phyloP scores from a whole-genome alignment of 1,140 invertebrate species.

The Papilio helenus region DNA sequence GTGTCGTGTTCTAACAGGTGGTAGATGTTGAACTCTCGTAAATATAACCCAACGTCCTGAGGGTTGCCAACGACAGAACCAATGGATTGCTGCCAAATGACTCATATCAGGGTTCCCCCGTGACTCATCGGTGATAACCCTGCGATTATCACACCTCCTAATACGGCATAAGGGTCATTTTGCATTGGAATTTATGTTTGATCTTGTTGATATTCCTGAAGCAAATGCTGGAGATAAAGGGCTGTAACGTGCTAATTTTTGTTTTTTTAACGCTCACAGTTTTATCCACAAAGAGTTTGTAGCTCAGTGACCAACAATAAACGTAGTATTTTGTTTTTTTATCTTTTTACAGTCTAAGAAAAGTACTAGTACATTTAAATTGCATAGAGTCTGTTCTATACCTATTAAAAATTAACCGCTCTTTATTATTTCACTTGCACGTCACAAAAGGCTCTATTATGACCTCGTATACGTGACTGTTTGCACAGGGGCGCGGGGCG shows the following conservation, averaged over 20 bases:
- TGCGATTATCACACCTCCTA: background rate
- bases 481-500: background rate
- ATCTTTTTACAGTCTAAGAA: too few species aligned
- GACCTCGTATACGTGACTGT: slow-evolving; percentile 27
- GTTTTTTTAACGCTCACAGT: background rate
- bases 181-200: background rate
- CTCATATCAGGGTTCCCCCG: slow-evolving; percentile 21
- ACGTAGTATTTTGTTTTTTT: background rate
- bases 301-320: background rate
- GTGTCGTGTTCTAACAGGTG: slow-evolving; percentile 10
- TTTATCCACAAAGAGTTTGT: background rate
- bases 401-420: background rate
- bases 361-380: background rate
- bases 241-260: background rate
- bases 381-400: background rate
- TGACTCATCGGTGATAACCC: slow-evolving; percentile 15
- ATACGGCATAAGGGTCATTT: background rate
- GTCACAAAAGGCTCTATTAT: slow-evolving; percentile 25
- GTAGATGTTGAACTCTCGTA: slow-evolving; percentile 8
- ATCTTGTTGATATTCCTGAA: slow-evolving; percentile 14
- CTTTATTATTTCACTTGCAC: slow-evolving; percentile 3
- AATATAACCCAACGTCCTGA: slow-evolving; percentile 20
- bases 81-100: slow-evolving; percentile 26
- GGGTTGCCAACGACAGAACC: background rate
- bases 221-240: background rate